Percentiles rank a stretch among this genome's conserved stretches.
These are phyloP conservation scores for Bovichtus variegatus DNA, from an alignment of 2,797 vertebrate genomes.

Conservation along the genomic window DNA sequence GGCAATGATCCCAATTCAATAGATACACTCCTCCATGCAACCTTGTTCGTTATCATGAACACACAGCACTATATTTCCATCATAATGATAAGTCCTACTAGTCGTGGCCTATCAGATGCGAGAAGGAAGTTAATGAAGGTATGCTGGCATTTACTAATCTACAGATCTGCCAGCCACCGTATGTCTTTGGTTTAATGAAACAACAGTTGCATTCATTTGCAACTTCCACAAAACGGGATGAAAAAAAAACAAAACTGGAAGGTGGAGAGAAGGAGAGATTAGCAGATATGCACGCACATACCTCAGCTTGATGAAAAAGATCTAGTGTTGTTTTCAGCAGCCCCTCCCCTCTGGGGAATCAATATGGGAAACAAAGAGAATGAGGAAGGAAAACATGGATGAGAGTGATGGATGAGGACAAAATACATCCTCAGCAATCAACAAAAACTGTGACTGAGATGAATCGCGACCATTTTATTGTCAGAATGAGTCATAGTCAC, in stretches of 20 bases:
- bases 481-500: conserved; percentile 35
- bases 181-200: conserved; percentile 21
- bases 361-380: conserved; percentile 57
- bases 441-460: conserved; percentile 26
- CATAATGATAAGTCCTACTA: conserved; percentile 12
- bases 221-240: conserved; percentile 44
- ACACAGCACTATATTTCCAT: conserved; percentile 5
- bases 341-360: conserved; percentile 92
- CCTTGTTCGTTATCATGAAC: conserved; percentile 17
- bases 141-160: conserved; percentile 49
- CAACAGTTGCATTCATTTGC: conserved; percentile 53
- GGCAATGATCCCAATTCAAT: conserved; percentile 50
- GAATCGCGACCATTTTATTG: conserved; percentile 15
- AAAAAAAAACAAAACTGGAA: background rate
- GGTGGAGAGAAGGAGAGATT: conserved; percentile 14
- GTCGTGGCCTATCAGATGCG: conserved; percentile 17
- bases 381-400: conserved; percentile 35
- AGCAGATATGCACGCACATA: conserved; percentile 69
- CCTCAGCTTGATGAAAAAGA: conserved; percentile 97
- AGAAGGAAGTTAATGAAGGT: conserved; percentile 20
- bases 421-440: conserved; percentile 41
- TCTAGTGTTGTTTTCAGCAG: conserved; percentile 97
- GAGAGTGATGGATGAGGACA: conserved; percentile 37
- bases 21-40: conserved; percentile 4
- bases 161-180: conserved; percentile 53